A percentile compares a stretch with the other conserved stretches of the same genome.
These are phyloP conservation scores for Danaus melanippus DNA, from an alignment of 1,140 invertebrate species.

Conservation along the genomic window DNA sequence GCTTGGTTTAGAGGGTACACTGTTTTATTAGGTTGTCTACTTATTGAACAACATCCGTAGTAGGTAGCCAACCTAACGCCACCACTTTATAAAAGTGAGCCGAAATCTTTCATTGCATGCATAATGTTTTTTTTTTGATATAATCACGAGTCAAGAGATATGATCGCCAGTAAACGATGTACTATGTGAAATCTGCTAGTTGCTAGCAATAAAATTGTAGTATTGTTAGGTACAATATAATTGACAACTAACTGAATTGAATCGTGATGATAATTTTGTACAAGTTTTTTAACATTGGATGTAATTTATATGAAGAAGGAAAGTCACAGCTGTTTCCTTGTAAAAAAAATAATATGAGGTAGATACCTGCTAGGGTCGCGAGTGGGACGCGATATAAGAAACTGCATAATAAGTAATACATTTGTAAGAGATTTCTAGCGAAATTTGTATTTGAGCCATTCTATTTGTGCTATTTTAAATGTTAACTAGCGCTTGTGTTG, in stretches of 20 bases:
- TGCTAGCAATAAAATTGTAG: slow-evolving; percentile 66
- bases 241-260: slow-evolving; percentile 57
- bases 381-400: slow-evolving; percentile 42
- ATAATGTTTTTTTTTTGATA: slow-evolving; percentile 29
- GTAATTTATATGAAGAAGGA: slow-evolving; percentile 17
- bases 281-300: slow-evolving; percentile 45
- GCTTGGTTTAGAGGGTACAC: slow-evolving; percentile 22
- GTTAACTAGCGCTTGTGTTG: slow-evolving; percentile 64
- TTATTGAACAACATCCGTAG: background rate
- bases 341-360: slow-evolving; percentile 5
- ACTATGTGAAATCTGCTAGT: slow-evolving; percentile 62
- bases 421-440: slow-evolving; percentile 53
- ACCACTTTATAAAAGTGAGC: slow-evolving; percentile 45
- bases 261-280: slow-evolving; percentile 59
- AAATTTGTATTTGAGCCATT: slow-evolving; percentile 54
- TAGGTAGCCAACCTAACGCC: slow-evolving; percentile 21
- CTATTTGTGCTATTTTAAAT: slow-evolving; percentile 63
- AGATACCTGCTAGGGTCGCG: slow-evolving; percentile 15
- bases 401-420: slow-evolving; percentile 44
- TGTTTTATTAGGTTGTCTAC: slow-evolving; percentile 11
- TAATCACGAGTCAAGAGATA: slow-evolving; percentile 42
- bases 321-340: slow-evolving; percentile 13
- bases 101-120: slow-evolving; percentile 27
- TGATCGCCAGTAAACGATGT: slow-evolving; percentile 36
- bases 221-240: slow-evolving; percentile 69